Evolutionary conservation across 2,797 vertebrate species (phyloP).

Genomic region (Parauchenoglanis ngamensis): DNA sequence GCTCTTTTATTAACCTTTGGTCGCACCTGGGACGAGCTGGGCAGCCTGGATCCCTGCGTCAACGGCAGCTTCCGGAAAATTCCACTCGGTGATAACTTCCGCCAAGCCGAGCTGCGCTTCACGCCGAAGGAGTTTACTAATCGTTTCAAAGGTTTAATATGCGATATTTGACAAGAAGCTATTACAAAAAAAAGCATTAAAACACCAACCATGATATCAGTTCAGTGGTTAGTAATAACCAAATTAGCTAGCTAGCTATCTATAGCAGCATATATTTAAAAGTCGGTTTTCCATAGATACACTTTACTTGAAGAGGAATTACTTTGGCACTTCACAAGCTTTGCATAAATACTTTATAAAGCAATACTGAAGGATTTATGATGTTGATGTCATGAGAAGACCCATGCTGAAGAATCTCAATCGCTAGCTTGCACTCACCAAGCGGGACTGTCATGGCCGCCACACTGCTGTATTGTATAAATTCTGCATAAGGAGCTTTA

Average conservation of each 20-base stretch:
- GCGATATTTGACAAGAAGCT: neutral
- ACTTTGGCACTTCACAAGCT: neutral
- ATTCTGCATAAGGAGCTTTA: too few species aligned
- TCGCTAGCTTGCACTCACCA: neutral
- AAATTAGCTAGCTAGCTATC: too few species aligned
- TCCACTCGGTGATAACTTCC: neutral
- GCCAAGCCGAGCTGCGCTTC: neutral
- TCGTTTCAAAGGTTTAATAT: neutral
- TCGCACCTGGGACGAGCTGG: neutral
- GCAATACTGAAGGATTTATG: neutral
- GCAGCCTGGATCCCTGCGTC: neutral
- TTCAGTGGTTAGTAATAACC: neutral
- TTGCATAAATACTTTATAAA: neutral
- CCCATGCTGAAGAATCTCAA: neutral
- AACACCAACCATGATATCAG: neutral
- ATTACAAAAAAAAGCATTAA: neutral
- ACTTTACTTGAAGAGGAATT: neutral
- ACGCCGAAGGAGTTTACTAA: neutral
- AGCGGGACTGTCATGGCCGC: neutral
- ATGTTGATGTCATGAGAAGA: neutral
- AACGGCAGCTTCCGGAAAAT: neutral
- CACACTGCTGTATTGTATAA: neutral
- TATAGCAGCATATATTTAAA: neutral
- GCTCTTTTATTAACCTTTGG: conserved; percentile 21
- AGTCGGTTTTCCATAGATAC: neutral